Evolutionary conservation across 2,113 vertebrate species (phyloP), one percentile per base, ranked within the genome.

Genomic region (Larimichthys crocea): DNA sequence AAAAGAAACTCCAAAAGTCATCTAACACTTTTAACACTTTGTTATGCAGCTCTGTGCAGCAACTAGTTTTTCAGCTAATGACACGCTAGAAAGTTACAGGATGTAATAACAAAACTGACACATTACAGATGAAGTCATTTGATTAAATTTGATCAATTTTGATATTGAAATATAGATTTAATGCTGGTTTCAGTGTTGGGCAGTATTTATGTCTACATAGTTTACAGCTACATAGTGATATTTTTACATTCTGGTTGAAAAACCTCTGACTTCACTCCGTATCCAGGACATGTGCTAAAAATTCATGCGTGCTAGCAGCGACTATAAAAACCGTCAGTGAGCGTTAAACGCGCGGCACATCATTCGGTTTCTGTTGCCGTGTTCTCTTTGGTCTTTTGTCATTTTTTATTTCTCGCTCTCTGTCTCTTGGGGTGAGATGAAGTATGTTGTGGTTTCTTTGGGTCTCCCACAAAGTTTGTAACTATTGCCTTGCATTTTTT

Each of bases 371-470:
- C 6, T 65, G 50, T 31, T 78, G 35, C 15, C 57, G 31, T 22
- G 7, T 48, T 16, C 20, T 50, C 8, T 60, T 26, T 49, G 5
- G 40, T 55, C 1, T 31, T 40, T 20, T 63, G 5, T 22, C 16
- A 24, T 26, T 19, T 24, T 19, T 24, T 17, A 5, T 17, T 24
- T 24, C 40, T 78, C 6, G 67, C 10, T 48, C 17, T 56, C 55
- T 31, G 31, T 65, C 62, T 80, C 72, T 57, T 55, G 80, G 22
- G 57, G 14, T 52, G 12, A 74, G 7, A 78, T 57, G 12, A 75
- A 82, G 10, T 65, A 62, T 66, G 24, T 52, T 20, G 67, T 61
- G 52, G 63, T 82, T 76, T 76, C 46, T 68, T 60, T 74, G 11
- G 65, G 57, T 53, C 44, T 57, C 29, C 61, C 55, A 24, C 14